Percentiles rank a stretch among this genome's conserved stretches.
Evolutionary conservation across 1,140 invertebrate species (phyloP).

Genomic region (Physella acuta): DNA sequence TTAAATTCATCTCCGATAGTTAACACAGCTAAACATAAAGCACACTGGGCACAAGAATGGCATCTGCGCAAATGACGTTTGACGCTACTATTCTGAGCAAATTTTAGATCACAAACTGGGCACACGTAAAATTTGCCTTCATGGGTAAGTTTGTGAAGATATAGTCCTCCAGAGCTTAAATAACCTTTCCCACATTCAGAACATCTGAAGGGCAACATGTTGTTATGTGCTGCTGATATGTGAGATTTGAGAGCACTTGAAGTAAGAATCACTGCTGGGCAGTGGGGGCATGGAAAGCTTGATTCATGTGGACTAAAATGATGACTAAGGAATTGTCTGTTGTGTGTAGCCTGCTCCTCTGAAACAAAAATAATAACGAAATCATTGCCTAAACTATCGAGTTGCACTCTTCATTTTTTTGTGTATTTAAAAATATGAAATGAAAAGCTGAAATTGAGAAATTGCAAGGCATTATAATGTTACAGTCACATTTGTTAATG

Average conservation of each 20-base stretch:
- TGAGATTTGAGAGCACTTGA: not conserved
- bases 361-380: not conserved
- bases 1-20: constrained; percentile 8
- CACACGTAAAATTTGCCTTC: constrained; percentile 14
- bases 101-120: constrained; percentile 14
- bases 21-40: constrained; percentile 1
- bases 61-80: not conserved
- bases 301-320: not conserved
- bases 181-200: constrained; percentile 13
- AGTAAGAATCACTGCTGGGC: not conserved
- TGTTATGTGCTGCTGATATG: not conserved
- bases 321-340: no score
- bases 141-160: constrained; percentile 9
- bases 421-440: no score
- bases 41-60: constrained; percentile 1
- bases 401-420: no score
- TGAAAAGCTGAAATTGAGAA: no score
- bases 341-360: not conserved
- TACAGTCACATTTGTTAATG: not conserved
- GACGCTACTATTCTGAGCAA: constrained; percentile 13
- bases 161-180: constrained; percentile 8
- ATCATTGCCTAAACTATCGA: no score
- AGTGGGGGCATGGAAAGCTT: not conserved
- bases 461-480: not conserved
- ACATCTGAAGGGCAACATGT: constrained; percentile 1